Conservation (phyloP, 2,797 vertebrate species). For the Pogonophryne albipinna region DNA sequence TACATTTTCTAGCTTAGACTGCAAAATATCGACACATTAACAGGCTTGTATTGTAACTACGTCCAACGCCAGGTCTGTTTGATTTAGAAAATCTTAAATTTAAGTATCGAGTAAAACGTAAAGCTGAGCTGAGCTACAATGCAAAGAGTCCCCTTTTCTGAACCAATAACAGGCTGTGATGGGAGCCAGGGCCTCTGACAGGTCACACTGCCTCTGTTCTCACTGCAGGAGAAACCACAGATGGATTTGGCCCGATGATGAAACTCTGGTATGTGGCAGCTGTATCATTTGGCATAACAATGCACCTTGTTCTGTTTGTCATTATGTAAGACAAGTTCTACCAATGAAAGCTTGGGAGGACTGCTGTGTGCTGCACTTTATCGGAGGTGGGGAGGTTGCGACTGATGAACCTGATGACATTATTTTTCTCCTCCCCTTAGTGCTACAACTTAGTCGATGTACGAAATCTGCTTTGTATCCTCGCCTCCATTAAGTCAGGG, state of each 20-base stretch:
- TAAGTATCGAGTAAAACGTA: no score
- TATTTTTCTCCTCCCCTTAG: no score
- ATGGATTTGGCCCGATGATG: constrained; percentile 13
- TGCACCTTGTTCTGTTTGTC: constrained; percentile 14
- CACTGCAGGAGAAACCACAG: neutral
- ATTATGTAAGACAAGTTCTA: neutral
- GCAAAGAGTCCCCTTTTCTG: neutral
- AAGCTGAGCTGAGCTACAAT: neutral
- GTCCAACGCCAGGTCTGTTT: no score
- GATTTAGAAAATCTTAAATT: no score
- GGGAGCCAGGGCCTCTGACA: constrained; percentile 14
- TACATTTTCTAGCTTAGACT: no score
- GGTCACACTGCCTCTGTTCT: constrained; percentile 3
- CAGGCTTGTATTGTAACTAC: no score
- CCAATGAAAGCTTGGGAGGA: neutral
- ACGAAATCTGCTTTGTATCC: no score
- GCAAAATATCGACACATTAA: no score
- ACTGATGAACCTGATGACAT: neutral
- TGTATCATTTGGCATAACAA: neutral
- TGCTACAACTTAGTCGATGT: no score
- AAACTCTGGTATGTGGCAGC: constrained; percentile 22
- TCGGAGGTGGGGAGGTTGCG: neutral
- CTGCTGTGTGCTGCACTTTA: neutral
- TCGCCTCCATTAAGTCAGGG: neutral
- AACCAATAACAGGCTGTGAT: constrained; percentile 3